Percentiles rank a stretch among this genome's conserved stretches.
These are phyloP conservation scores for Bilobella aurantiaca DNA, from an alignment of 1,140 invertebrate genomes.

Conservation along the genomic window DNA sequence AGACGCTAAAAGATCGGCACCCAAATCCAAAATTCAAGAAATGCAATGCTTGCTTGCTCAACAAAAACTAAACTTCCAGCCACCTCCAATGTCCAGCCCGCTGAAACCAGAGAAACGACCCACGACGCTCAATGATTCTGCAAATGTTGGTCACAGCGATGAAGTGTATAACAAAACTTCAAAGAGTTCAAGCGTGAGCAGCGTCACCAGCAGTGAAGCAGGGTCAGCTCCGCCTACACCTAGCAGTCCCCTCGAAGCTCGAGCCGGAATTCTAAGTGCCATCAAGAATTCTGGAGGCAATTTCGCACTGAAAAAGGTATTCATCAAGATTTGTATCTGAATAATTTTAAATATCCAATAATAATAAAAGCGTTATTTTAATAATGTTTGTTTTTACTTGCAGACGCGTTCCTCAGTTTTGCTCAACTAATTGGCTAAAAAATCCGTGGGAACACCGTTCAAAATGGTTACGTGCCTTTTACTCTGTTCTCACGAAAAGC, in stretches of 20 bases:
- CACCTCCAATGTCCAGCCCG: not conserved
- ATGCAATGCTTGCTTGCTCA: not conserved
- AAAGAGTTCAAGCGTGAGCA: not conserved
- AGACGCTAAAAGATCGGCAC: not conserved
- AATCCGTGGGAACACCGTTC: no score
- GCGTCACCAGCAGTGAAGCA: not conserved
- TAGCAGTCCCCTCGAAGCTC: slow-evolving; percentile 10
- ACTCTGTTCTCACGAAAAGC: no score
- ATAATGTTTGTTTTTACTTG: slow-evolving; percentile 16
- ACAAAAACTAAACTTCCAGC: not conserved
- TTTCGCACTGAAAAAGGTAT: slow-evolving; percentile 32
- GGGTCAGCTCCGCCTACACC: slow-evolving; percentile 19
- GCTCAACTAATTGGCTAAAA: no score
- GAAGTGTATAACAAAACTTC: no score
- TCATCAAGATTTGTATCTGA: not conserved
- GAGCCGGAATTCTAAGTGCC: slow-evolving; percentile 29
- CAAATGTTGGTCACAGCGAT: no score
- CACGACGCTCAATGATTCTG: not conserved
- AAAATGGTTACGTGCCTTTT: no score
- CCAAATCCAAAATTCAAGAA: not conserved
- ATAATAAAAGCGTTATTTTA: not conserved
- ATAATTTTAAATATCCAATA: no score
- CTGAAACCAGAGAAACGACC: no score
- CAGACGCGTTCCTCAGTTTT: slow-evolving; percentile 29
- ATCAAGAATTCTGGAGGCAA: slow-evolving; percentile 32